A percentile compares a stretch with the other conserved stretches of the same genome.
Conservation (phyloP, 2,888 invertebrate species). For the Boloria euphrosyne region DNA sequence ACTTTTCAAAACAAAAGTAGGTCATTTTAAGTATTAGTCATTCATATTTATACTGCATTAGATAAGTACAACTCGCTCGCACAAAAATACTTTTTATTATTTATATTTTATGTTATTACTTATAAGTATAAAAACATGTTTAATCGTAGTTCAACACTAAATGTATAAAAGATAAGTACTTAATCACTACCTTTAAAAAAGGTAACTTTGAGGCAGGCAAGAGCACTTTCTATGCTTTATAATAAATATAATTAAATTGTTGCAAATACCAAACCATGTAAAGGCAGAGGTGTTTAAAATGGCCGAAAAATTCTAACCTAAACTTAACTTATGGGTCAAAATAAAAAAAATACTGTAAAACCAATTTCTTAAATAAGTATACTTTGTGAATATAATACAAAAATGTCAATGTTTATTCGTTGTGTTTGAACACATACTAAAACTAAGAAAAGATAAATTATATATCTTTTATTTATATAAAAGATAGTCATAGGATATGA, state of each 20-base stretch:
- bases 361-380: slow-evolving; percentile 46
- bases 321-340: slow-evolving; percentile 52
- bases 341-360: slow-evolving; percentile 63
- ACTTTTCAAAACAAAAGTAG: no score
- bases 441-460: slow-evolving; percentile 26
- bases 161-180: slow-evolving; percentile 55
- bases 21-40: no score
- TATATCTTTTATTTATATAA: slow-evolving; percentile 9
- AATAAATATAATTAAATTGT: slow-evolving; percentile 43
- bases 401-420: slow-evolving; percentile 64
- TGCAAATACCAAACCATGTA: slow-evolving; percentile 47
- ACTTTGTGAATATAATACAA: slow-evolving; percentile 60
- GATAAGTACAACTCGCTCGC: no score
- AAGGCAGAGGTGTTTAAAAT: slow-evolving; percentile 66
- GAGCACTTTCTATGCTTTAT: slow-evolving; percentile 55
- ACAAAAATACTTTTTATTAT: no score
- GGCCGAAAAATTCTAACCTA: slow-evolving; percentile 55
- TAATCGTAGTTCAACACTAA: slow-evolving; percentile 23
- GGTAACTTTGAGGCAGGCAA: slow-evolving; percentile 67
- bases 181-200: slow-evolving; percentile 52
- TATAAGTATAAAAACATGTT: slow-evolving; percentile 36
- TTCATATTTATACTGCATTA: no score
- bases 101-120: no score
- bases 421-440: slow-evolving; percentile 62
- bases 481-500: neutral